Conservation (phyloP, 1,140 invertebrate genomes). For the Atta texana region DNA sequence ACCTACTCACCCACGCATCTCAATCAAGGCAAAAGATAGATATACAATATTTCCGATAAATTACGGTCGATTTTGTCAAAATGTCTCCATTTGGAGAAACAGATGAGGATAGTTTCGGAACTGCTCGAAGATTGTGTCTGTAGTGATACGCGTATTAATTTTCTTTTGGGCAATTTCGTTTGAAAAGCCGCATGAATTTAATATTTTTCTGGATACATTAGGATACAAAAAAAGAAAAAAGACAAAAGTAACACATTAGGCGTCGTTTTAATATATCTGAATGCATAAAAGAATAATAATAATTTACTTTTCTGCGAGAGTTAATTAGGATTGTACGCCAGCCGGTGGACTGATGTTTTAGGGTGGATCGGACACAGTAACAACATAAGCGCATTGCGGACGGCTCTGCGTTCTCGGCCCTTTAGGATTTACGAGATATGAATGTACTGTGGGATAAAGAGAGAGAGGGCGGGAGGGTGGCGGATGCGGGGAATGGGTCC, state of each 20-base stretch:
- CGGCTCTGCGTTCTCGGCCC: constrained; percentile 9
- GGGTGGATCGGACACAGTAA: not conserved
- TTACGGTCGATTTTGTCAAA: constrained; percentile 74
- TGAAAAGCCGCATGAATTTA: not conserved
- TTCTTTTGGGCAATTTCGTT: constrained; percentile 11
- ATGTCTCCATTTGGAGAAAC: constrained; percentile 40
- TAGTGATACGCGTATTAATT: not conserved
- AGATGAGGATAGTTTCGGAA: not conserved
- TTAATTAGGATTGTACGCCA: constrained; percentile 32
- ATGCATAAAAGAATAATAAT: not conserved
- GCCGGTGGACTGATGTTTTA: constrained; percentile 32
- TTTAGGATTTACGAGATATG: constrained; percentile 59
- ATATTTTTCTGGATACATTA: not conserved
- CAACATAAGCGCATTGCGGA: constrained; percentile 47
- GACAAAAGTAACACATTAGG: not conserved
- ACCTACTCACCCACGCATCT: not conserved
- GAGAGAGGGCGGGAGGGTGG: constrained; percentile 23
- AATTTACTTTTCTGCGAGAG: constrained; percentile 1
- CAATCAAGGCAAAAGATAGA: constrained; percentile 42
- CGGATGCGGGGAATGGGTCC: constrained; percentile 9
- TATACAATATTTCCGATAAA: constrained; percentile 81
- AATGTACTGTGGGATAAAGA: constrained; percentile 49
- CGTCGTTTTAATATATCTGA: not conserved
- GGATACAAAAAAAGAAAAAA: not conserved
- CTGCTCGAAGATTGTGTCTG: constrained; percentile 17